These are phyloP conservation scores for Corticium candelabrum DNA, from an alignment of 37 sponge, comb jelly and placozoan genomes.

Conservation along the genomic window DNA sequence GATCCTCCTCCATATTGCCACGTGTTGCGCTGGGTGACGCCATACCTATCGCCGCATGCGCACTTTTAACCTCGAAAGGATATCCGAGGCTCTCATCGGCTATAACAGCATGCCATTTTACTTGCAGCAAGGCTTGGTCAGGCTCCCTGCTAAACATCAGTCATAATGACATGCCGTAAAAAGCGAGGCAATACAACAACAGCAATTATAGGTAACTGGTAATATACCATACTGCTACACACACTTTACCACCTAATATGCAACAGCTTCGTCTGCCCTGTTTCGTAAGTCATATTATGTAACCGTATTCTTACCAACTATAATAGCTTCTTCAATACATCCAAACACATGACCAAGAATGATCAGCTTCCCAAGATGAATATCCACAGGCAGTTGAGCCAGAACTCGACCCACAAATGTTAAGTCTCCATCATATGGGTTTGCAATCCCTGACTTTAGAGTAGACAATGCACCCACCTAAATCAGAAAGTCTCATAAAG, in stretches of 20 bases:
- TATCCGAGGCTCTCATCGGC: too few species aligned
- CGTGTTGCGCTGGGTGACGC: too few species aligned
- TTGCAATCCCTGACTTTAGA: constrained; percentile 18
- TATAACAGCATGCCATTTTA: too few species aligned
- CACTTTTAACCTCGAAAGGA: too few species aligned
- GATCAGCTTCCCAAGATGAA: constrained; percentile 60
- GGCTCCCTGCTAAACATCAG: too few species aligned
- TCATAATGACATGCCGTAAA: too few species aligned
- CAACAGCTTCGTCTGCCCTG: neutral
- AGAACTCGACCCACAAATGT: constrained; percentile 76
- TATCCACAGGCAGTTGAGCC: constrained; percentile 70
- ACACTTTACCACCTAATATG: constrained; percentile 5
- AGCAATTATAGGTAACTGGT: too few species aligned
- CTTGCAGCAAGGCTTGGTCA: too few species aligned
- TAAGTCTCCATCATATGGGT: constrained; percentile 77
- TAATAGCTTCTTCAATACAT: constrained; percentile 58
- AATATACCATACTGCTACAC: too few species aligned
- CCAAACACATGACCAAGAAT: constrained; percentile 91
- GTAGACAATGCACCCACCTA: constrained; percentile 68
- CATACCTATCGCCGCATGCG: too few species aligned
- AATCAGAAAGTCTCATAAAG: neutral
- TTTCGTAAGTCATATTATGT: constrained; percentile 7
- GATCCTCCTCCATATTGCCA: too few species aligned
- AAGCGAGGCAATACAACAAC: too few species aligned
- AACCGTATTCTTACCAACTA: constrained; percentile 36